These are phyloP conservation scores for Allygus modestus DNA, from an alignment of 2,888 invertebrate species.

Conservation along the genomic window DNA sequence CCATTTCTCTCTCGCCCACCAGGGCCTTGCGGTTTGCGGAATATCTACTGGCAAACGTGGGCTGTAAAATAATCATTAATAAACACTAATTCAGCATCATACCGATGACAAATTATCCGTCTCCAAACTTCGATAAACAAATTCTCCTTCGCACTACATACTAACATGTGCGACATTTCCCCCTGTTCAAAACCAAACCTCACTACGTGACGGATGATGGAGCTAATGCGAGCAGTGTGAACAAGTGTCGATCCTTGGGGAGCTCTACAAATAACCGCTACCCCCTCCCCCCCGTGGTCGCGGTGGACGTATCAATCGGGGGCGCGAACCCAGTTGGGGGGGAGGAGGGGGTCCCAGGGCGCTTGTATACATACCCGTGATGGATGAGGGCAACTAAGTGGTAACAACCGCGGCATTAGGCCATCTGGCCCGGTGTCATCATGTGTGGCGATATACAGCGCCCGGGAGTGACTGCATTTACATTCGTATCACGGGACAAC, in stretches of 20 bases:
- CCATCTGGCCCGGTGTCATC: constrained; percentile 8
- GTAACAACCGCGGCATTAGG: constrained; percentile 13
- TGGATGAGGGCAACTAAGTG: constrained; percentile 33
- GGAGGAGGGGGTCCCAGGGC: constrained; percentile 11
- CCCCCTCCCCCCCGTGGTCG: background rate
- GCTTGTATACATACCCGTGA: constrained; percentile 32
- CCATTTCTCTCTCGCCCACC: no score
- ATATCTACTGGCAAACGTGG: no score
- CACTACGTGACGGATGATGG: background rate
- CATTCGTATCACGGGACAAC: background rate
- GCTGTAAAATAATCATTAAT: no score
- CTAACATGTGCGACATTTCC: no score
- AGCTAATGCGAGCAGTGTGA: background rate
- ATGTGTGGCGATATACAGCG: background rate
- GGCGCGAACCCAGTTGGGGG: background rate
- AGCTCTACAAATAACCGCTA: constrained; percentile 1
- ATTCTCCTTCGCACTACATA: no score
- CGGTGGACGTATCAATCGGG: no score
- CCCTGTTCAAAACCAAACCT: no score
- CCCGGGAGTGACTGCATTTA: background rate
- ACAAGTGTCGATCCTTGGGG: constrained; percentile 1
- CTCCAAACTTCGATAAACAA: no score
- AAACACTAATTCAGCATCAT: no score
- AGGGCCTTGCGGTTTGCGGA: no score
- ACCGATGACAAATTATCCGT: no score